Conservation (phyloP, 1,140 invertebrate genomes). For the Forficula auricularia region DNA sequence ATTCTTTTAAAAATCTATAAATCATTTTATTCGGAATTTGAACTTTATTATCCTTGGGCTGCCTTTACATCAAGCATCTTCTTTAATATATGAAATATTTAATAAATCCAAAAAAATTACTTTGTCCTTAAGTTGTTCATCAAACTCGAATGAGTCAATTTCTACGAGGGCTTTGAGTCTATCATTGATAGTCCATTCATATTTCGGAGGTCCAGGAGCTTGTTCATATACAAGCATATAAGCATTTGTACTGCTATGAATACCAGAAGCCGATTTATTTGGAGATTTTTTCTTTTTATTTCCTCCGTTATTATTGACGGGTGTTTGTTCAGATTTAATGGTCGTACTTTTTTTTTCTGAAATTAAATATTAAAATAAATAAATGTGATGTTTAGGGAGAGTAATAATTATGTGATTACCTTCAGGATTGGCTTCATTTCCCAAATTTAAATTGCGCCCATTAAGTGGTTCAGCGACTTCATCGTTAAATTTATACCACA, state of each 20-base stretch:
- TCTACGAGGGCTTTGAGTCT: background rate
- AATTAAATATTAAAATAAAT: constrained; percentile 1
- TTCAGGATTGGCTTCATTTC: constrained; percentile 30
- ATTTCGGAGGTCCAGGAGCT: background rate
- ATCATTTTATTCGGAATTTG: too few relatives aligned
- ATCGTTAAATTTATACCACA: constrained; percentile 54
- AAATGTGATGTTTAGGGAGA: constrained; percentile 1
- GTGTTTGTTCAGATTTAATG: constrained; percentile 6
- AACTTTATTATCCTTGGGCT: too few relatives aligned
- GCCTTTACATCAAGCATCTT: too few relatives aligned
- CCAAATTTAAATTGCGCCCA: constrained; percentile 32
- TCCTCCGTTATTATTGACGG: constrained; percentile 16
- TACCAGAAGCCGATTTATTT: constrained; percentile 47
- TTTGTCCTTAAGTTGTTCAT: background rate
- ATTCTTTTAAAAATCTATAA: too few relatives aligned
- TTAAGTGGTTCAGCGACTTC: constrained; percentile 44
- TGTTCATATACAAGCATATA: constrained; percentile 33
- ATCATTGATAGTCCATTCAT: constrained; percentile 1
- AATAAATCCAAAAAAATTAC: too few relatives aligned
- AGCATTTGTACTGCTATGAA: constrained; percentile 31
- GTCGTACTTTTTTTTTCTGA: constrained; percentile 12
- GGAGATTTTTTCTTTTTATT: constrained; percentile 30
- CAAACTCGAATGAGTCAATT: background rate
- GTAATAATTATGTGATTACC: too few relatives aligned
- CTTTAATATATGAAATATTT: too few relatives aligned